phyloP scores from a whole-genome alignment of 2,888 invertebrate species.

The Trileptium ribeirensis region DNA sequence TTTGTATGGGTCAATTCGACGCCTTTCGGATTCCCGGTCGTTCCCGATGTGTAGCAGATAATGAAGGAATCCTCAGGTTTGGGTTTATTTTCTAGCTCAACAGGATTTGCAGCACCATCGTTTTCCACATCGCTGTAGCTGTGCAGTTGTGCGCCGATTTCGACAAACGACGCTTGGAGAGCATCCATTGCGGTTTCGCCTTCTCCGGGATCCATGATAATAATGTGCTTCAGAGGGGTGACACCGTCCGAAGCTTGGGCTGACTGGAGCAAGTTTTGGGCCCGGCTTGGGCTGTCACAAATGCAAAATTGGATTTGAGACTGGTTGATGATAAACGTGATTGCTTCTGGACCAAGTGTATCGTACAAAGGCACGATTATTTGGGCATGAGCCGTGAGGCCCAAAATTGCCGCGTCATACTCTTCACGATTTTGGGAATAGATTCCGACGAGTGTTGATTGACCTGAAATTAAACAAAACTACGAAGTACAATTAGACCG shows the following conservation, averaged over 20 bases:
- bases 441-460: constrained; percentile 77
- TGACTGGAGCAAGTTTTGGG: neutral
- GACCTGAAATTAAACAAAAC: too few relatives aligned
- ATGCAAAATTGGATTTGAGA: constrained; percentile 39
- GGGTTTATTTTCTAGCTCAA: constrained; percentile 27
- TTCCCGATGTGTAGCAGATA: constrained; percentile 55
- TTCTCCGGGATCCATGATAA: neutral
- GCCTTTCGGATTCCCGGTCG: constrained; percentile 92
- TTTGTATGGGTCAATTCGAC: constrained; percentile 92
- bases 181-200: neutral
- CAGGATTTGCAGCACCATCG: neutral
- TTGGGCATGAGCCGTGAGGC: constrained; percentile 79
- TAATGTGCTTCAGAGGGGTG: neutral
- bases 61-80: constrained; percentile 52
- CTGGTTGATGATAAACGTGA: constrained; percentile 60
- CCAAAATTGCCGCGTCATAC: constrained; percentile 44
- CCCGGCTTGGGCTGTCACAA: neutral
- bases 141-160: neutral
- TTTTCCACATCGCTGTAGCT: neutral
- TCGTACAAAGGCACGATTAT: constrained; percentile 91
- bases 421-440: constrained; percentile 93
- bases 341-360: constrained; percentile 89
- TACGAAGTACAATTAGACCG: too few relatives aligned
- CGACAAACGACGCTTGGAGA: neutral
- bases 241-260: neutral